Conservation (phyloP, 2,888 invertebrate genomes). For the Steinernema scapterisci region DNA sequence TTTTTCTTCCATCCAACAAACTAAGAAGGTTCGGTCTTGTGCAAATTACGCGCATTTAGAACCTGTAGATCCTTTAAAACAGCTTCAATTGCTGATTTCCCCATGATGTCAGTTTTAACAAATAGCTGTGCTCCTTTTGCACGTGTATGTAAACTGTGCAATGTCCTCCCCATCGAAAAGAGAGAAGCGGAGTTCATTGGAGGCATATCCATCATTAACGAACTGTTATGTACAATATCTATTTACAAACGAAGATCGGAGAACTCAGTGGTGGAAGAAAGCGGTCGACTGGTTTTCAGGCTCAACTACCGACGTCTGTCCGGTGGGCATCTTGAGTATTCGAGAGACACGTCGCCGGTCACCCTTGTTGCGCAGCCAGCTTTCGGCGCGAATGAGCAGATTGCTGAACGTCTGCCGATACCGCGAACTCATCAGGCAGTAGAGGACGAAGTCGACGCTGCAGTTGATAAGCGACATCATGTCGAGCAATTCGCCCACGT, state of each 20-base stretch:
- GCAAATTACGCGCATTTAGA: too few species aligned
- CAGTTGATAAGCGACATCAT: constrained; percentile 58
- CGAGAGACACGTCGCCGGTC: constrained; percentile 42
- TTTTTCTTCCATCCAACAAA: too few species aligned
- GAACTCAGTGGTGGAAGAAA: neutral
- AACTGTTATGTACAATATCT: neutral
- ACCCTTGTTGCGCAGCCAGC: constrained; percentile 51
- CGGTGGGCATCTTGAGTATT: constrained; percentile 40
- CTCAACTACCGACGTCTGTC: constrained; percentile 2
- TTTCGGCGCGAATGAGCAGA: constrained; percentile 54
- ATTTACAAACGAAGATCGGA: neutral
- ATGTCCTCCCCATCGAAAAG: too few species aligned
- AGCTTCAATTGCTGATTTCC: too few species aligned
- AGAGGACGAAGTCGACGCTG: constrained; percentile 56
- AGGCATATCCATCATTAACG: too few species aligned
- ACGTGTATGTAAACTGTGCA: too few species aligned
- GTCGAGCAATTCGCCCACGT: constrained; percentile 56
- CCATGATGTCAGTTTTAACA: too few species aligned
- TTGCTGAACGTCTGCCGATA: constrained; percentile 58
- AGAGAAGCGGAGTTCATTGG: too few species aligned
- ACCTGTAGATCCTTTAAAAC: too few species aligned
- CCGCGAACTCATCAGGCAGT: constrained; percentile 56
- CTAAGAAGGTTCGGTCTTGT: too few species aligned
- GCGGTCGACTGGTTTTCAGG: neutral
- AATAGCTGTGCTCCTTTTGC: too few species aligned